Percentiles rank a stretch among this genome's conserved stretches.
These are phyloP conservation scores for Archivesica marissinica DNA, from an alignment of 1,140 invertebrate species.

Conservation along the genomic window DNA sequence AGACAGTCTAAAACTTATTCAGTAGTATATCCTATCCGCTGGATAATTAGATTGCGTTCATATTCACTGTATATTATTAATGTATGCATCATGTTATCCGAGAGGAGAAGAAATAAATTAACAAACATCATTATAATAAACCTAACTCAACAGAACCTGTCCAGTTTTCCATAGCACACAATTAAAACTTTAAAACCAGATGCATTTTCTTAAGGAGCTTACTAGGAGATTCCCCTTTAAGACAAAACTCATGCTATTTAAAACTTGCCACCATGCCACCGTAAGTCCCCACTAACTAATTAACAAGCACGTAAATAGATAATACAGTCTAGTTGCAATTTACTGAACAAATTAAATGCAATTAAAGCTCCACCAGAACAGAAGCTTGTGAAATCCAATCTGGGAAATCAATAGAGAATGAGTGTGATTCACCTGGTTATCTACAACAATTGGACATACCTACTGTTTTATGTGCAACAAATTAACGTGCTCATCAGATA, in stretches of 20 bases:
- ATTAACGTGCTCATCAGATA: conserved; percentile 26
- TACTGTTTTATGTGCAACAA: background rate
- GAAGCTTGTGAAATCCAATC: conserved; percentile 19
- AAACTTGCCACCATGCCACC: background rate
- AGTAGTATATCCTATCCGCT: background rate
- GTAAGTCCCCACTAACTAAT: background rate
- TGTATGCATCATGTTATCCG: background rate
- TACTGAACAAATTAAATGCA: conserved; percentile 17
- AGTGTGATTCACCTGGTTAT: background rate
- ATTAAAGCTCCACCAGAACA: conserved; percentile 17
- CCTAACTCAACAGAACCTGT: background rate
- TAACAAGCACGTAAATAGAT: background rate
- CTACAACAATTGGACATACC: background rate
- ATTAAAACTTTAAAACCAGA: background rate
- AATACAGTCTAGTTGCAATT: background rate
- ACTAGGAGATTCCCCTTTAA: background rate
- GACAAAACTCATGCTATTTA: background rate
- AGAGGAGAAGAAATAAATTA: background rate
- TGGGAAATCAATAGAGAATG: background rate
- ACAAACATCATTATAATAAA: background rate
- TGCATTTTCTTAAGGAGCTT: background rate
- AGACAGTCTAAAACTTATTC: background rate
- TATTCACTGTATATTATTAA: background rate
- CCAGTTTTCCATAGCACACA: background rate
- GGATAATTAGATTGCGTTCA: background rate